These are phyloP conservation scores for Chelidonichthys spinosus DNA, from an alignment of 2,797 vertebrate species.

Conservation along the genomic window DNA sequence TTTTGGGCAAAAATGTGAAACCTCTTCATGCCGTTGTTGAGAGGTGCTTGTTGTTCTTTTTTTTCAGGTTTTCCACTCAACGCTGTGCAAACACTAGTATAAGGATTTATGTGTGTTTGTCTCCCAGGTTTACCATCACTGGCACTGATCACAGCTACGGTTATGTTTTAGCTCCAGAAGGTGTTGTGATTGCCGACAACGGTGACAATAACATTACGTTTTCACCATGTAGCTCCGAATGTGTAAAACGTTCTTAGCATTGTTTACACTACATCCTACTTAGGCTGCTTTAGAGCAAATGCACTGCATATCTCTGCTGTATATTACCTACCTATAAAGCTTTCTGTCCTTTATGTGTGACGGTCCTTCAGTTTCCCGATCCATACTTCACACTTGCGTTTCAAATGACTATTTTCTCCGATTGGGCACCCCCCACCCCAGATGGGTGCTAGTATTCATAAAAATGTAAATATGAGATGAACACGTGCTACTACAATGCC, in stretches of 20 bases:
- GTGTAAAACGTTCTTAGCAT: not conserved
- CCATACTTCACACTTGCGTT: not conserved
- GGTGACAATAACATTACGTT: not conserved
- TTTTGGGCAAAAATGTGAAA: slow-evolving; percentile 34
- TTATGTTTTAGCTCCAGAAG: slow-evolving; percentile 13
- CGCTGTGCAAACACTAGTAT: slow-evolving; percentile 15
- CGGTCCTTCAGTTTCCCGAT: not conserved
- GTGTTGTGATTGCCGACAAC: slow-evolving; percentile 10
- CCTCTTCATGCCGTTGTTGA: slow-evolving; percentile 35
- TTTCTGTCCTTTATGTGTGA: not conserved
- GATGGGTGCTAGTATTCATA: not conserved
- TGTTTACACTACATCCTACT: slow-evolving; percentile 16
- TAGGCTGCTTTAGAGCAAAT: not conserved
- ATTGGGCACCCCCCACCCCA: too few species aligned
- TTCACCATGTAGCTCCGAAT: not conserved
- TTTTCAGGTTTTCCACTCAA: slow-evolving; percentile 23
- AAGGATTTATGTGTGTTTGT: slow-evolving; percentile 13
- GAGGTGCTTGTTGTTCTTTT: slow-evolving; percentile 37
- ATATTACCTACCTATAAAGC: not conserved
- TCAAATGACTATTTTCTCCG: too few species aligned
- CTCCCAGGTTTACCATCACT: not conserved
- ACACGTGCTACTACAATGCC: not conserved
- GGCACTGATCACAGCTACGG: not conserved
- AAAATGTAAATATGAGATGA: not conserved
- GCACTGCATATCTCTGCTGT: not conserved